Base-by-base conservation (phyloP, 2,113 vertebrate genomes). In the Dinomys branickii region DNA sequence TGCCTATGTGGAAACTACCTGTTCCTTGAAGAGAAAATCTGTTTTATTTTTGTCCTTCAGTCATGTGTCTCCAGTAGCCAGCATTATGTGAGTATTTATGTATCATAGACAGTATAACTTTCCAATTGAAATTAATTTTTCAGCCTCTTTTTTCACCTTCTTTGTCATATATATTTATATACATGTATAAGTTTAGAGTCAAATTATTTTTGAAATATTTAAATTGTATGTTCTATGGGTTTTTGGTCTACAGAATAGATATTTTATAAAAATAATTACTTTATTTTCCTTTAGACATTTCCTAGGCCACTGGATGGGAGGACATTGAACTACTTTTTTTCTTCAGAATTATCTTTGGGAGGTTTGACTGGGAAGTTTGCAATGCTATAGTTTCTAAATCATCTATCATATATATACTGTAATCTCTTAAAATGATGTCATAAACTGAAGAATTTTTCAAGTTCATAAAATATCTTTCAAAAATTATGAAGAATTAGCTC, bases 121-220 rank as follows among this genome's bases (percentile, higher is more conserved):
- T 44, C 41, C 2, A 65, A 13, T 91, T 67, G 17, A 92, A 90
- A 94, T 84, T 78, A 77, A 52, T 44, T 78, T 84, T 78, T 87
- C 1, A 5, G 26, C 22, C 30, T 69, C 93, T 81, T 85, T 75
- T 75, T 75, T 14, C 41, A 75, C 5, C 41, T 75, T 75, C 5
- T 56, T 58, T 58, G 56, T 58, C 16, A 58, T 58, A 58, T 58
- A 58, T 58, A 17, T 35, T 58, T 17, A 58, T 58, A 58, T 58
- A 58, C 17, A 17, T 35, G n/a, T 69, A 69, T 19, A 17, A 19
- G 13, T n/a, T 63, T 85, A 94, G 30, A 41, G 47, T 58, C 3
- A 92, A 88, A 85, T 9, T 82, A n/a, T 41, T 65, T 78, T 85
- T n/a, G 59, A 88, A 65, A 50, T 22, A 82, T 35, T 92, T 96